These are phyloP conservation scores for Limonius californicus DNA, from an alignment of 1,140 invertebrate genomes.

Conservation along the genomic window DNA sequence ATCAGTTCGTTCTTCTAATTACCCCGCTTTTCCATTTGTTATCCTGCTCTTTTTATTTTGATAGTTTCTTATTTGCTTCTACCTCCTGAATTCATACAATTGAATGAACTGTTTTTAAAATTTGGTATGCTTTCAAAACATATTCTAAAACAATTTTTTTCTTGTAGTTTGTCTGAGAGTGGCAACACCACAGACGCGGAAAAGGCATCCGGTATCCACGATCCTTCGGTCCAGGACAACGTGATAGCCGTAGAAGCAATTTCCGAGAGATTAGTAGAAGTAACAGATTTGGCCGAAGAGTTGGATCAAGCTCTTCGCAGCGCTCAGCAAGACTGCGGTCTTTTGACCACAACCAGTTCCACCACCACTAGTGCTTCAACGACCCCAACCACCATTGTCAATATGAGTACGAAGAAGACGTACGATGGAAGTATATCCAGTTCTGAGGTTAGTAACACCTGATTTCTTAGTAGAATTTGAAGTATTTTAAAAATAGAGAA, in stretches of 20 bases:
- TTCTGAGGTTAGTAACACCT: not conserved
- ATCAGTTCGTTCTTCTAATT: too few relatives aligned
- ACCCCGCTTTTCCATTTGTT: too few relatives aligned
- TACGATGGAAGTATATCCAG: not conserved
- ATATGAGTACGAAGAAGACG: conserved; percentile 22
- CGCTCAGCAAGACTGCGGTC: conserved; percentile 45
- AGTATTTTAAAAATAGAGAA: too few relatives aligned
- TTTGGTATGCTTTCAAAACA: too few relatives aligned
- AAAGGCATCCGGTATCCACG: conserved; percentile 18
- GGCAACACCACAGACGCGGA: conserved; percentile 20
- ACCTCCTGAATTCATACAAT: too few relatives aligned
- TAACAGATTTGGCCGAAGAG: conserved; percentile 62
- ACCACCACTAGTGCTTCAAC: conserved; percentile 27
- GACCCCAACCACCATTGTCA: conserved; percentile 21
- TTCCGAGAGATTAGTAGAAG: conserved; percentile 59
- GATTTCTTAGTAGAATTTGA: too few relatives aligned
- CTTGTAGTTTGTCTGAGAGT: conserved; percentile 30
- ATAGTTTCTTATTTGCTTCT: too few relatives aligned
- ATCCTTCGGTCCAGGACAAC: conserved; percentile 47
- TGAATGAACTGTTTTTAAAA: too few relatives aligned
- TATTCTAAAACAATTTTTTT: too few relatives aligned
- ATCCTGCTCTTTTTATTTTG: too few relatives aligned
- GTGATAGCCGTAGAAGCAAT: conserved; percentile 63
- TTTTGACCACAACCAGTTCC: conserved; percentile 32
- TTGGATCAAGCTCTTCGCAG: conserved; percentile 58